Percentiles rank a stretch among this genome's conserved stretches.
Evolutionary conservation across 2,888 invertebrate species (phyloP).

Genomic region (Stenolophus ochropezus): DNA sequence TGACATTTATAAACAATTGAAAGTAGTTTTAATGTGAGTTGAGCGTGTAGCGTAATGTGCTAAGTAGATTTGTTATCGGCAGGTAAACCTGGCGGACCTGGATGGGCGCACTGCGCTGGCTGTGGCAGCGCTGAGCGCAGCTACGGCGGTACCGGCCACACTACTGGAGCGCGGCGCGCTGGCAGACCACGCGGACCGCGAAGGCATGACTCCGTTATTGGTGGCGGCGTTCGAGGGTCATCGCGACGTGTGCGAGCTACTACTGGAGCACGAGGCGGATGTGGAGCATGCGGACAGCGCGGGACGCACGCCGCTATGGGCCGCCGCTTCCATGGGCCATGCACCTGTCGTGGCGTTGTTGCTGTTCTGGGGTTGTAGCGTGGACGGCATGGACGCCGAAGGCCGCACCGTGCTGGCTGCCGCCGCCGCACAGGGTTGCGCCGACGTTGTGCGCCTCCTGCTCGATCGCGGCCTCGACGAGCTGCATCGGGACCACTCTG

Average conservation of each 20-base stretch:
- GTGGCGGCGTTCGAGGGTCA: constrained; percentile 96
- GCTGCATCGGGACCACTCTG: constrained; percentile 93
- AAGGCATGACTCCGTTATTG: constrained; percentile 89
- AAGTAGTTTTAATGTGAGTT: no score
- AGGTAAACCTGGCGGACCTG: constrained; percentile 89
- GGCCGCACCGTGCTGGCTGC: constrained; percentile 92
- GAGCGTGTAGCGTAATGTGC: no score
- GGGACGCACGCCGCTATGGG: constrained; percentile 92
- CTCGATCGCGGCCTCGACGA: constrained; percentile 91
- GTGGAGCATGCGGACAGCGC: constrained; percentile 89
- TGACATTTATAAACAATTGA: no score
- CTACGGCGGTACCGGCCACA: constrained; percentile 83
- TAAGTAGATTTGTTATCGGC: no score
- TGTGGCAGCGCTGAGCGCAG: constrained; percentile 90
- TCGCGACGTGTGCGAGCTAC: constrained; percentile 91
- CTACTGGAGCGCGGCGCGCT: constrained; percentile 88
- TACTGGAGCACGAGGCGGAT: constrained; percentile 94
- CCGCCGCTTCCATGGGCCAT: constrained; percentile 95
- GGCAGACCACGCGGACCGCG: constrained; percentile 88
- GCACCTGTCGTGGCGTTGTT: constrained; percentile 88
- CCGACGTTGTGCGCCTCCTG: constrained; percentile 91
- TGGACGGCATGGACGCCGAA: constrained; percentile 95
- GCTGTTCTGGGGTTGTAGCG: constrained; percentile 96
- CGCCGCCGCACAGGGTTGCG: constrained; percentile 89
- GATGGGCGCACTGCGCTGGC: constrained; percentile 92